phyloP scores from a whole-genome alignment of 2,888 invertebrate genomes.

The Camptogramma bilineatum region DNA sequence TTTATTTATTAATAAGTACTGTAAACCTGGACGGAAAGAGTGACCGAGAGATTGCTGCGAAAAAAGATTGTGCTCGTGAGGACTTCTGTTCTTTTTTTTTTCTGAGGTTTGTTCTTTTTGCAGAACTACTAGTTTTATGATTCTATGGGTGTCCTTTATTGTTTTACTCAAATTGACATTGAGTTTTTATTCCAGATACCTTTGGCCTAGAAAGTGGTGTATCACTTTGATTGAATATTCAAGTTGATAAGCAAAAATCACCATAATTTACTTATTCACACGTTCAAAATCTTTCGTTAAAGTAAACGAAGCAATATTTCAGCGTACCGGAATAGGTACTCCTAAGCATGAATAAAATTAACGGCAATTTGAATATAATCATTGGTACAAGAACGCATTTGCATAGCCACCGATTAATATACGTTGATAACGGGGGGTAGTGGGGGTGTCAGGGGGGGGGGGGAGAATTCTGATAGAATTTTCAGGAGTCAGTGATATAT shows the following conservation, averaged over 20 bases:
- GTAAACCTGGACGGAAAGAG: too few species aligned
- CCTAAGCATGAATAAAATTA: slow-evolving; percentile 63
- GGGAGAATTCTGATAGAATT: slow-evolving; percentile 46
- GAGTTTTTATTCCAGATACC: too few species aligned
- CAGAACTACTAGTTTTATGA: too few species aligned
- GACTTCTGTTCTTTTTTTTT: too few species aligned
- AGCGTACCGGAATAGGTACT: slow-evolving; percentile 35
- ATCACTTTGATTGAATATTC: not conserved
- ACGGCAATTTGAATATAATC: slow-evolving; percentile 76
- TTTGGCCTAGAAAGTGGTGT: too few species aligned
- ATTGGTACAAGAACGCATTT: slow-evolving; percentile 65
- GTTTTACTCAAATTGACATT: too few species aligned
- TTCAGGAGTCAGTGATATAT: slow-evolving; percentile 47
- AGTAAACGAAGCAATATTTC: slow-evolving; percentile 30
- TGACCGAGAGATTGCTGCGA: too few species aligned
- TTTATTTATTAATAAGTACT: too few species aligned
- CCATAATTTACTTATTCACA: slow-evolving; percentile 7
- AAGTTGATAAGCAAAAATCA: not conserved
- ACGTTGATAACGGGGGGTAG: slow-evolving; percentile 61
- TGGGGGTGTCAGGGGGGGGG: slow-evolving; percentile 19
- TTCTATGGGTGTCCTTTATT: too few species aligned
- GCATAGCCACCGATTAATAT: slow-evolving; percentile 74
- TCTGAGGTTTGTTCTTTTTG: too few species aligned
- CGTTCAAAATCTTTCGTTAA: slow-evolving; percentile 18
- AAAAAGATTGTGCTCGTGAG: too few species aligned